Percentiles rank a stretch among this genome's conserved stretches.
Conservation (phyloP, 2,113 vertebrate species). For the Gyps fulvus region DNA sequence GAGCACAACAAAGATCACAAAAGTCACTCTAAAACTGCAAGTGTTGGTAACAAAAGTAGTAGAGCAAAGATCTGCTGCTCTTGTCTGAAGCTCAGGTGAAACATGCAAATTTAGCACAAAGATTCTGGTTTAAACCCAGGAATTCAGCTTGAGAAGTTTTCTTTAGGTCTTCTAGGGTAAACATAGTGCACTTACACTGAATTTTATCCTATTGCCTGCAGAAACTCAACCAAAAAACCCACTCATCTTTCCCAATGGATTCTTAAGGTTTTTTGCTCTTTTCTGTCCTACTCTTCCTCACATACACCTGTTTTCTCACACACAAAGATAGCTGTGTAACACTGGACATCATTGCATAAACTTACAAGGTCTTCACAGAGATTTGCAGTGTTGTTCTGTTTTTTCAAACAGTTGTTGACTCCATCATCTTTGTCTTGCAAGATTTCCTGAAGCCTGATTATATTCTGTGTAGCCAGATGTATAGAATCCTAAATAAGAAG, state of each 20-base stretch:
- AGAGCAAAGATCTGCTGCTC: background rate
- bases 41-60: background rate
- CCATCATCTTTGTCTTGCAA: constrained; percentile 73
- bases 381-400: constrained; percentile 57
- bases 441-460: constrained; percentile 78
- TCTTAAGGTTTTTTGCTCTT: background rate
- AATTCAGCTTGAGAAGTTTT: background rate
- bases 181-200: background rate
- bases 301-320: background rate
- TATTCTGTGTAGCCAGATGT: constrained; percentile 75
- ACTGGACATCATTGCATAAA: background rate
- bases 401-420: constrained; percentile 35
- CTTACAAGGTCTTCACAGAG: constrained; percentile 86
- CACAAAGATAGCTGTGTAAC: background rate
- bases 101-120: background rate
- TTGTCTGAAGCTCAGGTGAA: background rate
- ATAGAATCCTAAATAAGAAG: constrained; percentile 80
- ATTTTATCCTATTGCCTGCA: background rate
- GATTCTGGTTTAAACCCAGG: background rate
- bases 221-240: background rate
- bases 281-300: background rate
- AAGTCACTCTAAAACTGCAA: background rate
- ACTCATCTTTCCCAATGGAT: background rate
- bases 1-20: background rate
- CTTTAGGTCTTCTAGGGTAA: background rate